Percentiles rank a stretch among this genome's conserved stretches.
Evolutionary conservation across 1,140 invertebrate genomes (phyloP).

Genomic region (Pogonus chalceus): DNA sequence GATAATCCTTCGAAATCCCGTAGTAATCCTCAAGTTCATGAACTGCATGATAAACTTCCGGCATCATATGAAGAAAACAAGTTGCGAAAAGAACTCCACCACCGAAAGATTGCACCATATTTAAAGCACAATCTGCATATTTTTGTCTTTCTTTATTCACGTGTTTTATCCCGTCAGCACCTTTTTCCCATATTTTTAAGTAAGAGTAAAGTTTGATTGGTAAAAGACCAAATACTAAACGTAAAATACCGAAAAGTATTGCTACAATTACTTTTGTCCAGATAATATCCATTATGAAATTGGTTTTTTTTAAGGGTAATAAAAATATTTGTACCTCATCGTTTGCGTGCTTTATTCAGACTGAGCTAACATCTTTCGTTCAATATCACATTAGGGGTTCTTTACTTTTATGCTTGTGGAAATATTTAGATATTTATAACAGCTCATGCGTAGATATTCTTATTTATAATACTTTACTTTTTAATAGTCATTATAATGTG

Average conservation of each 20-base stretch:
- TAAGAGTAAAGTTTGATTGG: conserved; percentile 29
- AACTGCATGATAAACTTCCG: conserved; percentile 40
- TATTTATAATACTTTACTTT: too few species aligned
- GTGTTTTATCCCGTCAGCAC: conserved; percentile 20
- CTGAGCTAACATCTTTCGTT: neutral
- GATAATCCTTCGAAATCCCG: conserved; percentile 29
- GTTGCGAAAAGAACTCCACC: conserved; percentile 58
- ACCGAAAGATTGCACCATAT: conserved; percentile 46
- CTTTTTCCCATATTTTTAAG: conserved; percentile 24
- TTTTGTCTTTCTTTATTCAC: conserved; percentile 25
- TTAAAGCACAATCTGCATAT: conserved; percentile 26
- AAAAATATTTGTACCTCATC: neutral
- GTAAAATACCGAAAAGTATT: conserved; percentile 27
- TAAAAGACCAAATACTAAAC: conserved; percentile 31
- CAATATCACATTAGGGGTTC: too few species aligned
- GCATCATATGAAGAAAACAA: conserved; percentile 54
- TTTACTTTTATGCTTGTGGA: neutral
- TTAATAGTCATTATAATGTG: too few species aligned
- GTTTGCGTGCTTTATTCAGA: neutral
- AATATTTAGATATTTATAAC: neutral
- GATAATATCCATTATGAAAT: conserved; percentile 24
- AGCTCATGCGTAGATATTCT: conserved; percentile 1
- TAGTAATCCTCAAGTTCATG: conserved; percentile 24
- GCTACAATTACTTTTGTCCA: conserved; percentile 31
- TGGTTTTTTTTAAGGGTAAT: too few species aligned